phyloP scores from a whole-genome alignment of 1,140 invertebrate genomes.

The Fopius arisanus region DNA sequence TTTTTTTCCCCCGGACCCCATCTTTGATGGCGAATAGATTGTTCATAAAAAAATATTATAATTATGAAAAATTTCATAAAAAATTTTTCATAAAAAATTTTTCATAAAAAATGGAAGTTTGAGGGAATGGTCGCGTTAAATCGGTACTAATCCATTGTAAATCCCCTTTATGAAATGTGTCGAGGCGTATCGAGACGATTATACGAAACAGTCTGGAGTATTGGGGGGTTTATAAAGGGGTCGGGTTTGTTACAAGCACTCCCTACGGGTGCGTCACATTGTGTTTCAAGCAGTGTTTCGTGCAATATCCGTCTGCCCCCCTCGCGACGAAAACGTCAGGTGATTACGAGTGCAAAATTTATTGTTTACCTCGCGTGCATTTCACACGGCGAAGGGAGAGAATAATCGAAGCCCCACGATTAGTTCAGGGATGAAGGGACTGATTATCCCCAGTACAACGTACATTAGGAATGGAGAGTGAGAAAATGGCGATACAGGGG shows the following conservation, averaged over 20 bases:
- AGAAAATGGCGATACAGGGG: not conserved
- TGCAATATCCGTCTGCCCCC: not conserved
- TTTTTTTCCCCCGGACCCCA: no score
- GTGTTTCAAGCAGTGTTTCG: constrained; percentile 4
- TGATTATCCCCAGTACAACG: constrained; percentile 17
- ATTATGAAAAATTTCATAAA: no score
- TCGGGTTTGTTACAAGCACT: not conserved
- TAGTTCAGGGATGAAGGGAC: constrained; percentile 25
- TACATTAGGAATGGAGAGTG: not conserved
- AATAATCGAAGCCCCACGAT: constrained; percentile 11
- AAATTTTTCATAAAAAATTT: no score
- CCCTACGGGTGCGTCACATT: constrained; percentile 30
- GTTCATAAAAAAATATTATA: no score
- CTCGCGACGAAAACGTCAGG: constrained; percentile 19
- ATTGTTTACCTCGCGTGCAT: constrained; percentile 28
- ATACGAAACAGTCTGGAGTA: not conserved
- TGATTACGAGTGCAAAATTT: constrained; percentile 31
- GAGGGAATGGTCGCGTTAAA: no score
- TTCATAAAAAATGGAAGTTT: no score
- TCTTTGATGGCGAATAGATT: no score
- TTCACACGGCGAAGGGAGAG: not conserved
- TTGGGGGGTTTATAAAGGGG: not conserved
- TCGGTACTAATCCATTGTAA: not conserved
- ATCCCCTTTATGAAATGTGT: constrained; percentile 9
- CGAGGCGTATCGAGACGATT: constrained; percentile 8